Base-by-base conservation (phyloP, 2,113 vertebrate genomes). In the Oryzias curvinotus region DNA sequence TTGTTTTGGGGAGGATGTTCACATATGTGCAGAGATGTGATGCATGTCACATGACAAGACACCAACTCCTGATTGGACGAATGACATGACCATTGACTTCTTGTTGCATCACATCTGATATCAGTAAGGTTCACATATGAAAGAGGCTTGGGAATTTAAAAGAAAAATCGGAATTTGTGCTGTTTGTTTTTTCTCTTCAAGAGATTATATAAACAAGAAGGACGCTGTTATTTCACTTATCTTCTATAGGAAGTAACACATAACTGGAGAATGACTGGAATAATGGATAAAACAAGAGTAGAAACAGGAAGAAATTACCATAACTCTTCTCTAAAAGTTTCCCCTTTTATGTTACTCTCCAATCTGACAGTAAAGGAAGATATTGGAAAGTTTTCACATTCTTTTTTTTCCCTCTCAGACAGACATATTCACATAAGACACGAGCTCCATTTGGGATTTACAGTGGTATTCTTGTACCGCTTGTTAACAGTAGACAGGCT, bases 401-500 rank as follows among this genome's bases (percentile, higher is more conserved):
- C 58, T 19, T 76, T 44, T 57, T 54, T 52, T 4, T 18, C 7
- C 13, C 42, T 57, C 54, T 57, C 26, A 36, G 30, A 41, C 56
- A n/a, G 25, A 63, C 51, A 18, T 36, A 30, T 45, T 59, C 47
- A 14, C 47, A 51, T 36, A 18, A 15, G 19, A 23, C 50, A 28
- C 5, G 46, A 23, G 46, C 53, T 57, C 26, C 17, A 14, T 43
- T 52, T 59, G 71, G 2, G 36, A 71, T 64, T 28, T 60, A 72
- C 17, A 60, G 66, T 57, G 51, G 8, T 45, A 23, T 77, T 64
- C 50, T 51, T 67, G 57, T 64, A 56, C 57, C 70, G 45, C 75
- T 72, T 41, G 48, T 67, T 51, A 64, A 12, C 54, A 26, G 42
- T 41, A 62, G 66, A 73, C 65, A 56, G 54, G 45, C 55, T 7